These are phyloP conservation scores for Equus quagga DNA, from an alignment of 2,113 vertebrate genomes.

Conservation along the genomic window DNA sequence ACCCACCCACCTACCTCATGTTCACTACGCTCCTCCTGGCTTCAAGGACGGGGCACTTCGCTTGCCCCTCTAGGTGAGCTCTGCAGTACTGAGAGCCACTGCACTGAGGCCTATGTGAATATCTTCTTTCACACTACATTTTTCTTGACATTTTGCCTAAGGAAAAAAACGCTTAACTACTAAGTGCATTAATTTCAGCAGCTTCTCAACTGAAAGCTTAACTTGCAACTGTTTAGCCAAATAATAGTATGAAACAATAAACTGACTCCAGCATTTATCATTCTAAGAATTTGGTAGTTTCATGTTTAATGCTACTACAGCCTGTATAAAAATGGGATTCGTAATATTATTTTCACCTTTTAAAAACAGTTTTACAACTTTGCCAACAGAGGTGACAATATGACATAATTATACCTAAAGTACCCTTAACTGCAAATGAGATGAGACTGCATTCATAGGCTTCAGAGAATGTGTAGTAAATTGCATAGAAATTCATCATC, in stretches of 20 bases:
- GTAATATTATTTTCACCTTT: not conserved
- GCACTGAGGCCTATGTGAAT: fast-evolving
- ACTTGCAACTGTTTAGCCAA: not conserved
- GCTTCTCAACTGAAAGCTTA: not conserved
- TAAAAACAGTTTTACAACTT: not conserved
- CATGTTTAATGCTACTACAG: not conserved
- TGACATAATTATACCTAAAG: not conserved
- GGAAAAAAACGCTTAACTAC: not conserved
- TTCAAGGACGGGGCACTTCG: not conserved
- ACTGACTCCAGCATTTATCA: not conserved
- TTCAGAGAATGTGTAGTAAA: constrained; percentile 22
- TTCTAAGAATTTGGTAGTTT: not conserved
- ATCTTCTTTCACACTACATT: not conserved
- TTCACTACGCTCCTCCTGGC: not conserved
- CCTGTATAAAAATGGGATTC: not conserved
- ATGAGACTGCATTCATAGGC: constrained; percentile 76
- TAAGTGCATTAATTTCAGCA: not conserved
- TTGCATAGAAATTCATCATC: constrained; percentile 42
- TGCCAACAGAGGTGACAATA: not conserved
- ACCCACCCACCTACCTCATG: not conserved
- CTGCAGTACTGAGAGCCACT: too few species aligned
- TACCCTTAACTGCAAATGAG: constrained; percentile 68
- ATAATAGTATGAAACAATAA: not conserved
- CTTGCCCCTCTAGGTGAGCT: not conserved
- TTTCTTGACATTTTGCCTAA: not conserved